Evolutionary conservation across 2,888 invertebrate species (phyloP), one percentile per base, ranked within the genome.

Genomic region (Apodemia zela): DNA sequence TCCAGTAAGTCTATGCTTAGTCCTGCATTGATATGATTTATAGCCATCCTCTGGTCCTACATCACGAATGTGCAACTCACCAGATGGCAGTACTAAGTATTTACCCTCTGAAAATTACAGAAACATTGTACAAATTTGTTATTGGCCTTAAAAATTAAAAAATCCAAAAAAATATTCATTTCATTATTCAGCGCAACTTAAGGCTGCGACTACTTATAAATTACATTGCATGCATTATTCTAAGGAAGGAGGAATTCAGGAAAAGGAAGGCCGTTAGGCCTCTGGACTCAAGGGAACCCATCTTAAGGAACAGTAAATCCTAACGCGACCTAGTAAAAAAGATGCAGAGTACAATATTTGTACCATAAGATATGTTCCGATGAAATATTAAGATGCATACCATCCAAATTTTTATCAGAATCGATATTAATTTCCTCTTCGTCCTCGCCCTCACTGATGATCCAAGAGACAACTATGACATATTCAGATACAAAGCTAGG

Each of bases 21-120:
- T 98, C 75, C 98, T 95, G 85, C 98, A 98, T 88, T 98, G 97
- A 84, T 98, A 98, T 67, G 97, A 96, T 89, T 97, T 97, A 89
- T 97, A 97, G 69, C 97, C 97, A 87, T 98, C 98, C 85, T 97
- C 97, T 69, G 97, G 97, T 85, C 97, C 97, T 68, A 98, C 98
- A 93, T 98, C 97, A 80, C 97, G 95, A 77, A 98, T 98, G 87
- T 98, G 98, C 70, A 99, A 93, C 89, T 98, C 98, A 71, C 98
- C 98, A 78, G 98, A 97, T 72, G 98, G 97, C 67, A 98, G 93
- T 58, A 98, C 98, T 85, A 98, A 94, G 83, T 98, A 98, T 94
- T 98, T 98, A 75, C 97, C 98, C 90, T 98, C 98, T 98, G 93
- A 69, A 67, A 73, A 75, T 76, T 58, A 65, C 7, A 51, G 25